Conservation (phyloP, 1,140 invertebrate species). For the Cydia amplana region DNA sequence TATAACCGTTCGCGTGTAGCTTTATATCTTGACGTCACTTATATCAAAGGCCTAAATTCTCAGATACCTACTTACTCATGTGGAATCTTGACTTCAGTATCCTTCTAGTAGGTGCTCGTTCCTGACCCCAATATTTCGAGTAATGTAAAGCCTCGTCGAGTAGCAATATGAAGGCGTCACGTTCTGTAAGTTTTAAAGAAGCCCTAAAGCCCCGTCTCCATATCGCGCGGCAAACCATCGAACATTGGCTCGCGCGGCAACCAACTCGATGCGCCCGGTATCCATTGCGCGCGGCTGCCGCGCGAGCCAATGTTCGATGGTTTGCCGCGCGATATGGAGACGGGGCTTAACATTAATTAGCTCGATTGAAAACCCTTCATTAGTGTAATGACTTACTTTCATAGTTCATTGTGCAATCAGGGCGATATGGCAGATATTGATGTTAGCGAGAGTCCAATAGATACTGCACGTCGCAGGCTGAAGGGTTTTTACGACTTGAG, state of each 20-base stretch:
- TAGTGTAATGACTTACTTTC: slow-evolving; percentile 54
- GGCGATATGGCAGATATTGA: background rate
- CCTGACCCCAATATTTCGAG: slow-evolving; percentile 38
- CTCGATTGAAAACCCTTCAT: slow-evolving; percentile 45
- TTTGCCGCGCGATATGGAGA: too few species aligned
- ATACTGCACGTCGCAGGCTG: background rate
- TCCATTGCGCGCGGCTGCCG: too few species aligned
- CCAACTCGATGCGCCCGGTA: too few species aligned
- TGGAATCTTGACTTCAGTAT: slow-evolving; percentile 16
- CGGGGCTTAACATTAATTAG: slow-evolving; percentile 46
- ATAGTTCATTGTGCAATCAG: slow-evolving; percentile 42
- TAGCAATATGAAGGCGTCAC: slow-evolving; percentile 8
- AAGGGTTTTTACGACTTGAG: background rate
- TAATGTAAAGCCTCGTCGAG: slow-evolving; percentile 29
- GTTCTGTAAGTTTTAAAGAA: slow-evolving; percentile 47
- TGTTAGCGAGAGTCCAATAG: background rate
- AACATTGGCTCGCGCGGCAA: too few species aligned
- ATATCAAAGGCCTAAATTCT: slow-evolving; percentile 39
- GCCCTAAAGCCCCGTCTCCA: too few species aligned
- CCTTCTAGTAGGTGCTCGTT: slow-evolving; percentile 37
- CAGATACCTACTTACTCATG: slow-evolving; percentile 11
- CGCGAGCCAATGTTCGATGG: too few species aligned
- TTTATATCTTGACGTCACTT: slow-evolving; percentile 38
- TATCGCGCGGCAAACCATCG: too few species aligned
- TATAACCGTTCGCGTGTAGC: slow-evolving; percentile 32